These are phyloP conservation scores for Erebia aethiops DNA, from an alignment of 2,888 invertebrate species.

Conservation along the genomic window DNA sequence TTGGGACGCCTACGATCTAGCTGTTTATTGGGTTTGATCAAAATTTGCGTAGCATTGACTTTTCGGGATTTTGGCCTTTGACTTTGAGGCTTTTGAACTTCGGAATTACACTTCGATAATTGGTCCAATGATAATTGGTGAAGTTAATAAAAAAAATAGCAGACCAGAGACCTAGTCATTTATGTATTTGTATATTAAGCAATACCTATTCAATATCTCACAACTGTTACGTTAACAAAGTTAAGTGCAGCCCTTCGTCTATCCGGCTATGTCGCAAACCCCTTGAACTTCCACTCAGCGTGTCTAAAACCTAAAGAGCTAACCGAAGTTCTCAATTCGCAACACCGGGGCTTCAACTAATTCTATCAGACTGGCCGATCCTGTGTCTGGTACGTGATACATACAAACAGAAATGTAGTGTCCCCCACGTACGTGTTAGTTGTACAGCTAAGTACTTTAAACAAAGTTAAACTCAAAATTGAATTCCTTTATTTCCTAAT, in stretches of 20 bases:
- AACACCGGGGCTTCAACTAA: slow-evolving; percentile 29
- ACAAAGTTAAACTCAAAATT: too few species aligned
- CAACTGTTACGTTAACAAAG: slow-evolving; percentile 17
- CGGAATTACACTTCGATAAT: too few species aligned
- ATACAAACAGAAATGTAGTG: slow-evolving; percentile 9
- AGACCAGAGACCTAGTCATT: background rate
- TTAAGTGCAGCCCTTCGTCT: slow-evolving; percentile 17
- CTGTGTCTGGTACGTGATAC: slow-evolving; percentile 26
- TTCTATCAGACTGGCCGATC: slow-evolving; percentile 33
- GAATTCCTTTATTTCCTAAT: too few species aligned
- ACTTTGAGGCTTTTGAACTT: too few species aligned
- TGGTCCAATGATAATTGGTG: too few species aligned
- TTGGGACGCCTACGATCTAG: too few species aligned
- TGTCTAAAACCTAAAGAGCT: slow-evolving; percentile 30
- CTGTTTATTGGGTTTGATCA: too few species aligned
- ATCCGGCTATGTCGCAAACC: slow-evolving; percentile 6
- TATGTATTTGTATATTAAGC: background rate
- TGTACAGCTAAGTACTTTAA: too few species aligned
- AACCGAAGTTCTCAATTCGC: slow-evolving; percentile 22
- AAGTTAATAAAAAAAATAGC: background rate
- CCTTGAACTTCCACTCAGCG: slow-evolving; percentile 27
- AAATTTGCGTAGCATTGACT: too few species aligned
- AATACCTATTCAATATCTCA: slow-evolving; percentile 3
- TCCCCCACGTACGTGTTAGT: background rate
- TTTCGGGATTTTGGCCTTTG: too few species aligned